These are phyloP conservation scores for Pangasius sanitwongsei DNA, from an alignment of 2,797 vertebrate genomes.

Conservation along the genomic window DNA sequence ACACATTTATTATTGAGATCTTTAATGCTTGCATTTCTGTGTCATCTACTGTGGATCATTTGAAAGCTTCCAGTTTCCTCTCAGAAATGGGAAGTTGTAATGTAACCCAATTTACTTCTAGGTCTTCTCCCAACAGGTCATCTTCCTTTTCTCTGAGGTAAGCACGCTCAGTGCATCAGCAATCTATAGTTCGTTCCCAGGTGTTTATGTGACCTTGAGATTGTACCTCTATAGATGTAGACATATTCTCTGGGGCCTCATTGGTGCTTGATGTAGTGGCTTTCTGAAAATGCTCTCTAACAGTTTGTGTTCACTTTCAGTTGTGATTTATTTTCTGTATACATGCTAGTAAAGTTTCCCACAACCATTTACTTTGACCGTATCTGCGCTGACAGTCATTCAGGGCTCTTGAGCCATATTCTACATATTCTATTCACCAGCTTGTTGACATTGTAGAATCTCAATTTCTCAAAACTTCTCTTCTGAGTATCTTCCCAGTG, in stretches of 20 bases:
- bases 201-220: conserved; percentile 16
- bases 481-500: conserved; percentile 57
- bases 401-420: background rate
- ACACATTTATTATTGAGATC: background rate
- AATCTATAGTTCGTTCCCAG: conserved; percentile 40
- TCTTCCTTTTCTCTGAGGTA: background rate
- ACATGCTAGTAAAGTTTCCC: background rate
- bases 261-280: background rate
- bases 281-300: too few relatives aligned
- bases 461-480: conserved; percentile 33
- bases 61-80: conserved; percentile 22
- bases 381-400: background rate
- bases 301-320: background rate
- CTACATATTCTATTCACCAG: too few relatives aligned
- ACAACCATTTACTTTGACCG: background rate
- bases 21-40: conserved; percentile 9
- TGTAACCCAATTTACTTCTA: background rate
- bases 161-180: conserved; percentile 8
- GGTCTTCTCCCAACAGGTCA: background rate
- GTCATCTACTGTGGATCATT: conserved; percentile 19
- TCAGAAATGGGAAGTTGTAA: conserved; percentile 1
- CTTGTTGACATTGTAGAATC: conserved; percentile 39
- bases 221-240: conserved; percentile 1
- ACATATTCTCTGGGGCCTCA: conserved; percentile 37
- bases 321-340: background rate